These are phyloP conservation scores for Drosophila longiperda DNA, from an alignment of 2,888 invertebrate species.

Conservation along the genomic window DNA sequence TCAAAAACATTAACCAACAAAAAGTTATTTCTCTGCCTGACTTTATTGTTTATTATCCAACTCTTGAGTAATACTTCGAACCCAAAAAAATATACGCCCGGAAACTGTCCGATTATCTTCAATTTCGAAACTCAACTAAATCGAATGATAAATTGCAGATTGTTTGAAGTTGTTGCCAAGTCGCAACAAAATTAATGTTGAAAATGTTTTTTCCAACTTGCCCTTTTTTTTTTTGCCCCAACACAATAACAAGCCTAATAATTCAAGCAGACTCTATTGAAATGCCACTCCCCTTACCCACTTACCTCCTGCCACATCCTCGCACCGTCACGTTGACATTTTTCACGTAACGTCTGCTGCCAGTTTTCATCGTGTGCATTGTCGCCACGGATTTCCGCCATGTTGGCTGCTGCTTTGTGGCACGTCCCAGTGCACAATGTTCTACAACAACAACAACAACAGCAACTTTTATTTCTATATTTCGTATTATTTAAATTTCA, in stretches of 20 bases:
- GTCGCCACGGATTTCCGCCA: conserved; percentile 80
- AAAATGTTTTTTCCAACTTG: conserved; percentile 11
- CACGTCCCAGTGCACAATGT: conserved; percentile 64
- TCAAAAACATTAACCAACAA: not conserved
- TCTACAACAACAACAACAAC: not conserved
- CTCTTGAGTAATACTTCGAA: not conserved
- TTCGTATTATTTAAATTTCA: conserved; percentile 53
- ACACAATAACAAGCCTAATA: conserved; percentile 26
- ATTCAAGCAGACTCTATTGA: not conserved
- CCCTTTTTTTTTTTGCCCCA: conserved; percentile 5
- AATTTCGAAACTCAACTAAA: conserved; percentile 29
- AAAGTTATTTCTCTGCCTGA: conserved; percentile 4
- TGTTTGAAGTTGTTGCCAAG: conserved; percentile 17
- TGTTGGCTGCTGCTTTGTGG: conserved; percentile 69
- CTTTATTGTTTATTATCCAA: conserved; percentile 5
- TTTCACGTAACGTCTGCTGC: conserved; percentile 28
- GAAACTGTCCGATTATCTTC: conserved; percentile 22
- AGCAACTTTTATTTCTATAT: conserved; percentile 37
- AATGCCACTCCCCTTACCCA: not conserved
- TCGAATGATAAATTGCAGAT: conserved; percentile 24
- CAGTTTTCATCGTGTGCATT: conserved; percentile 49
- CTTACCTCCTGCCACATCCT: not conserved
- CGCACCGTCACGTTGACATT: not conserved
- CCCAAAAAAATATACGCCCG: not conserved
- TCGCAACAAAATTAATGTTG: conserved; percentile 21